A percentile compares a stretch with the other conserved stretches of the same genome.
These are phyloP conservation scores for Oplegnathus fasciatus DNA, from an alignment of 2,113 vertebrate genomes.

Conservation along the genomic window DNA sequence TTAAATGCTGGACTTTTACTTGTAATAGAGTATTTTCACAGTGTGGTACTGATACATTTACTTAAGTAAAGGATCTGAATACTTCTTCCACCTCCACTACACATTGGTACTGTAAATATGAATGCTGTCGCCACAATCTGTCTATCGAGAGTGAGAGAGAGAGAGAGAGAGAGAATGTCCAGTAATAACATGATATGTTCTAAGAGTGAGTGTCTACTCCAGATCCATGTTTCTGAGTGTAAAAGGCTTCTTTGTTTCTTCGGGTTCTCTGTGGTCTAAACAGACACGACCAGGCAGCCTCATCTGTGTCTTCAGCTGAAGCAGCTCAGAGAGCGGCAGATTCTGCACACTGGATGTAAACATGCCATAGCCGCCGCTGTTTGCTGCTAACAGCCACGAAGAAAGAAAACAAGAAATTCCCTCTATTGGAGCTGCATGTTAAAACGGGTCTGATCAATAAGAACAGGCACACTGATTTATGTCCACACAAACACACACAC, in stretches of 20 bases:
- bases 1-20: too few relatives aligned
- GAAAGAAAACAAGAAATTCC: constrained; percentile 31
- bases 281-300: constrained; percentile 1
- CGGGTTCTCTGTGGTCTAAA: constrained; percentile 8
- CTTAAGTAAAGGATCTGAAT: too few relatives aligned
- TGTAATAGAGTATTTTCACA: too few relatives aligned
- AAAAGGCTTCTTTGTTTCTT: not conserved
- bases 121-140: not conserved
- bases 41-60: too few relatives aligned
- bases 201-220: not conserved
- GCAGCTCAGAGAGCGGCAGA: constrained; percentile 9
- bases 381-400: constrained; percentile 20
- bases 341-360: not conserved
- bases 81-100: too few relatives aligned
- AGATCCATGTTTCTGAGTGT: not conserved
- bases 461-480: constrained; percentile 47
- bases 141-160: too few relatives aligned
- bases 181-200: not conserved
- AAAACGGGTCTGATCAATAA: constrained; percentile 54
- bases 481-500: not conserved
- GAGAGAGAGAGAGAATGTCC: too few relatives aligned
- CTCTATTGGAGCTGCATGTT: constrained; percentile 35
- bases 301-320: constrained; percentile 12
- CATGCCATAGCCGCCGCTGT: constrained; percentile 10
- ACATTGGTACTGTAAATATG: too few relatives aligned